Percentiles rank a stretch among this genome's conserved stretches.
Evolutionary conservation across 2,113 vertebrate genomes (phyloP).

Genomic region (Tragelaphus imberbis): DNA sequence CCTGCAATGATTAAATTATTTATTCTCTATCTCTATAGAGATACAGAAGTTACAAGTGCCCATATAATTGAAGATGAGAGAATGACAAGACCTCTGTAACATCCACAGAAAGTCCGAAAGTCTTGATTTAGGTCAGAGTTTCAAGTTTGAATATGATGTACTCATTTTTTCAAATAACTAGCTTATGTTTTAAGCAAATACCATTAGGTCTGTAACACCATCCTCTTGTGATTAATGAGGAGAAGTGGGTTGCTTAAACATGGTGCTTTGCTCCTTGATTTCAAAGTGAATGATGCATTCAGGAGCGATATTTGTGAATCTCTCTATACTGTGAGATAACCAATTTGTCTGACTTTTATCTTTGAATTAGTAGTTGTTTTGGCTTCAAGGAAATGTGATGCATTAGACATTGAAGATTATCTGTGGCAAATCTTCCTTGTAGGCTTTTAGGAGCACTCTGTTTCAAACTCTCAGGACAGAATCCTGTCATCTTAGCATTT

Average conservation of each 20-base stretch:
- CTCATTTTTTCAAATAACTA: not conserved
- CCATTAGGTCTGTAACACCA: not conserved
- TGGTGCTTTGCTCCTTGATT: not conserved
- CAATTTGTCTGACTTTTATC: slow-evolving; percentile 15
- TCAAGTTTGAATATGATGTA: not conserved
- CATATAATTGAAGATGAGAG: not conserved
- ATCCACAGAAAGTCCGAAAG: not conserved
- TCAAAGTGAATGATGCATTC: not conserved
- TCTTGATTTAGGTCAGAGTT: not conserved
- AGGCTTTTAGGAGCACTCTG: not conserved
- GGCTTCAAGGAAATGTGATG: not conserved
- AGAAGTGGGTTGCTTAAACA: not conserved
- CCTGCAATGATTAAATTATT: not conserved
- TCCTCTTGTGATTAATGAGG: not conserved
- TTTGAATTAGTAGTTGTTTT: slow-evolving; percentile 6
- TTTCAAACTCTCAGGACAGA: not conserved
- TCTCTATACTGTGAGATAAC: not conserved
- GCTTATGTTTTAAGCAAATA: not conserved
- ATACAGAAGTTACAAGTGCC: not conserved
- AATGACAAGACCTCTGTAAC: not conserved
- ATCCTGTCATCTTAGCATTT: not conserved
- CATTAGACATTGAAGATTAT: not conserved
- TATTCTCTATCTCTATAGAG: not conserved
- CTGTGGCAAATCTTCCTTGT: not conserved
- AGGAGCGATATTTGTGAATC: not conserved